Evolutionary conservation across 2,888 invertebrate genomes (phyloP).

Genomic region (Polydrusus pterygomalis): DNA sequence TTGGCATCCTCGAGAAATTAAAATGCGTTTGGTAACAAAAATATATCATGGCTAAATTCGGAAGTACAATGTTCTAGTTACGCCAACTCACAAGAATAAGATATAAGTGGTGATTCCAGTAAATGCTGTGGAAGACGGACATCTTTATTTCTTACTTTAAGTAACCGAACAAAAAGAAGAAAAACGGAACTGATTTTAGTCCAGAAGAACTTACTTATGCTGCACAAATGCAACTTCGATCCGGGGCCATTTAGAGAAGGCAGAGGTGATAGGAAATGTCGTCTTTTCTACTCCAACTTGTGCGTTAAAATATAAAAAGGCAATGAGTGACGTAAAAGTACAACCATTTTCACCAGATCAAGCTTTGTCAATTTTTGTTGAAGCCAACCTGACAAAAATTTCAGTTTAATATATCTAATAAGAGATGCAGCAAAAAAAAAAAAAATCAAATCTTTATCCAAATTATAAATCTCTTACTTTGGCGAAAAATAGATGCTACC

Average conservation of each 20-base stretch:
- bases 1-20: slow-evolving; percentile 4
- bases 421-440: slow-evolving; percentile 3
- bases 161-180: slow-evolving; percentile 14
- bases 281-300: slow-evolving; percentile 30
- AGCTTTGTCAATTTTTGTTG: slow-evolving; percentile 21
- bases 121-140: background rate
- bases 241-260: too few relatives aligned
- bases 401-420: slow-evolving; percentile 15
- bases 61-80: background rate
- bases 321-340: background rate
- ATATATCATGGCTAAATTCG: background rate
- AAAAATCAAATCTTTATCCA: slow-evolving; percentile 12
- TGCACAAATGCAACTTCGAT: too few relatives aligned
- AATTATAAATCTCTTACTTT: slow-evolving; percentile 10
- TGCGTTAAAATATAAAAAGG: slow-evolving; percentile 18
- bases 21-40: slow-evolving; percentile 12
- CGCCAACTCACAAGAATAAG: too few relatives aligned
- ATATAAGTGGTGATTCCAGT: too few relatives aligned
- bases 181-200: slow-evolving; percentile 17
- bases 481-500: slow-evolving; percentile 33
- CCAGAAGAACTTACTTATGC: too few relatives aligned
- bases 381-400: slow-evolving; percentile 27
- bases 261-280: too few relatives aligned
- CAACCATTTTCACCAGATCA: slow-evolving; percentile 3
- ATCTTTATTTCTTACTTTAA: slow-evolving; percentile 9